These are phyloP conservation scores for Minunthozetes semirufus DNA, from an alignment of 2,888 invertebrate species.

Conservation along the genomic window DNA sequence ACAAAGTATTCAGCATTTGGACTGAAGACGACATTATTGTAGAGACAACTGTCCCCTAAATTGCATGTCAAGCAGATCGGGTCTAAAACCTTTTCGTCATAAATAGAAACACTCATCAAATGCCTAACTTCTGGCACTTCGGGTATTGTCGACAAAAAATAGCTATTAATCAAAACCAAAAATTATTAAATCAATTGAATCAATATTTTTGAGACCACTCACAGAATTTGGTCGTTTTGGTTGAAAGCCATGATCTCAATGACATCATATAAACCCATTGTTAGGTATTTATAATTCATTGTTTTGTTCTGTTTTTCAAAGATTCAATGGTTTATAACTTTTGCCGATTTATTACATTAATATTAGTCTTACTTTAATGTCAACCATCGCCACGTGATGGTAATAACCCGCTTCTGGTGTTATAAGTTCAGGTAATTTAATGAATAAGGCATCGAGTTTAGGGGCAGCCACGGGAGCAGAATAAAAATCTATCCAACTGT, in stretches of 20 bases:
- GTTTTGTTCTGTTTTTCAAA: slow-evolving; percentile 35
- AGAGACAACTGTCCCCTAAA: slow-evolving; percentile 50
- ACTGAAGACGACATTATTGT: slow-evolving; percentile 52
- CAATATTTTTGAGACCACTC: background rate
- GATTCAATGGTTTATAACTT: background rate
- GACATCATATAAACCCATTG: slow-evolving; percentile 41
- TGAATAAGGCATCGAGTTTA: slow-evolving; percentile 44
- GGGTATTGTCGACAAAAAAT: slow-evolving; percentile 80
- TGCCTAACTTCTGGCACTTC: slow-evolving; percentile 78
- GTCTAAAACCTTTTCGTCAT: background rate
- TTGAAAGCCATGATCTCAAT: slow-evolving; percentile 35
- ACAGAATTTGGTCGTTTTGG: slow-evolving; percentile 23
- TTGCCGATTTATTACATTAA: background rate
- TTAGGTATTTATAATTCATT: slow-evolving; percentile 39
- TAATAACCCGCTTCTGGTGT: slow-evolving; percentile 45
- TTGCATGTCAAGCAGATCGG: slow-evolving; percentile 74
- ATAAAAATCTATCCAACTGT: slow-evolving; percentile 41
- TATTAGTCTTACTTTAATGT: slow-evolving; percentile 43
- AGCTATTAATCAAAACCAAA: slow-evolving; percentile 55
- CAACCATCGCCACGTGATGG: slow-evolving; percentile 48
- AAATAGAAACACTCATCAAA: slow-evolving; percentile 68
- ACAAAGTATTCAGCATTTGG: slow-evolving; percentile 67
- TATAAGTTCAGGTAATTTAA: slow-evolving; percentile 44
- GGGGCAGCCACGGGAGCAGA: slow-evolving; percentile 40
- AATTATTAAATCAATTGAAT: background rate